Conservation (phyloP, 2,113 vertebrate genomes). For the Recurvirostra avosetta region DNA sequence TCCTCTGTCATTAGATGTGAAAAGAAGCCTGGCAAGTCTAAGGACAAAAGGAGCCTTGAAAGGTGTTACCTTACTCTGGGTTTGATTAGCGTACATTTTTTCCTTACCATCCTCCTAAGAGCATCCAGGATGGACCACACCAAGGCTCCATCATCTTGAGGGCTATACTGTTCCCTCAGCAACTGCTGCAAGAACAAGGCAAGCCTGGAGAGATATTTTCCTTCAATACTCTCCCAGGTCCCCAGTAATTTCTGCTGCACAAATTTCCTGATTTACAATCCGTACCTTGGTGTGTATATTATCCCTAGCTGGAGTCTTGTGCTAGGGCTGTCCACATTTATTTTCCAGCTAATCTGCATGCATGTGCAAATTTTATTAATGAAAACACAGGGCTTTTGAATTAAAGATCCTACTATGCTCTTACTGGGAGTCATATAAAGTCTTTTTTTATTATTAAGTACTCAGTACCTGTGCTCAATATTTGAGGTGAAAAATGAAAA, state of each 20-base stretch:
- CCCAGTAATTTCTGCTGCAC: not conserved
- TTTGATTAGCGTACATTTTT: not conserved
- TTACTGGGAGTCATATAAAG: not conserved
- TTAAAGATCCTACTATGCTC: not conserved
- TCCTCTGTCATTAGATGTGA: not conserved
- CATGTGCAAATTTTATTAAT: not conserved
- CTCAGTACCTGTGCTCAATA: not conserved
- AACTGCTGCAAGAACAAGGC: not conserved
- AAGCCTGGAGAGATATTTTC: not conserved
- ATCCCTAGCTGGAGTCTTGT: not conserved
- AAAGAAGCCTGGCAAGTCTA: not conserved
- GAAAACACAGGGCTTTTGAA: not conserved
- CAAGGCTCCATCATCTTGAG: not conserved
- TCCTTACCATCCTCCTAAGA: not conserved
- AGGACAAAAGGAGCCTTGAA: not conserved
- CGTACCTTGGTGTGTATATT: fast-evolving
- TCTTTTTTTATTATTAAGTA: not conserved
- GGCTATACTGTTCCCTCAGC: not conserved
- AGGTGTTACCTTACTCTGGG: not conserved
- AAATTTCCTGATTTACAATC: not conserved
- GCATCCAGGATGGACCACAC: not conserved
- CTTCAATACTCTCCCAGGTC: not conserved
- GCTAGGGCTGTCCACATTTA: not conserved
- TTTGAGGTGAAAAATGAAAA: not conserved
- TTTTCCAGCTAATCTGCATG: not conserved